A percentile compares a stretch with the other conserved stretches of the same genome.
These are phyloP conservation scores for Trilocha varians DNA, from an alignment of 2,888 invertebrate species.

Conservation along the genomic window DNA sequence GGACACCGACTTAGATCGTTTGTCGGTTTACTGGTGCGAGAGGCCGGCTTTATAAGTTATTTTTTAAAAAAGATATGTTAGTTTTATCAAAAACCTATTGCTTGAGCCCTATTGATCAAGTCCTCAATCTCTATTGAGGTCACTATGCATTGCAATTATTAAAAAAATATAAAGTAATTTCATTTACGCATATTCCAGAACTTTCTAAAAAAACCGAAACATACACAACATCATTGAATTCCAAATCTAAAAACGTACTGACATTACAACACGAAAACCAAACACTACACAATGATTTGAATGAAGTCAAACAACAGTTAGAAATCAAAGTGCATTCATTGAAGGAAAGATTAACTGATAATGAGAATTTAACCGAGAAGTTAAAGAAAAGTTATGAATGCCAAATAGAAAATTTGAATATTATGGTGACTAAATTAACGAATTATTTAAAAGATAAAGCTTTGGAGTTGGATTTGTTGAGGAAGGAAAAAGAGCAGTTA, in stretches of 20 bases:
- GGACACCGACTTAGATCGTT: no score
- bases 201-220: slow-evolving; percentile 25
- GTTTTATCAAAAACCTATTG: no score
- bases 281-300: slow-evolving; percentile 33
- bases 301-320: slow-evolving; percentile 39
- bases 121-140: no score
- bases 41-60: no score
- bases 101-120: no score
- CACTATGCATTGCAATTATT: slow-evolving; percentile 2
- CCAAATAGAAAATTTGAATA: slow-evolving; percentile 45
- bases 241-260: slow-evolving; percentile 29
- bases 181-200: slow-evolving; percentile 27
- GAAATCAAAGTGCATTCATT: slow-evolving; percentile 46
- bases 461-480: slow-evolving; percentile 29
- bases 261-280: slow-evolving; percentile 34
- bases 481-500: slow-evolving; percentile 36
- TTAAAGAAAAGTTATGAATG: slow-evolving; percentile 42
- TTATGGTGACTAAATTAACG: slow-evolving; percentile 42
- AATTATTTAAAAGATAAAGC: slow-evolving; percentile 47
- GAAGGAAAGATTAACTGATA: slow-evolving; percentile 44
- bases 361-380: slow-evolving; percentile 42
- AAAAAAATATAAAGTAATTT: slow-evolving; percentile 1
- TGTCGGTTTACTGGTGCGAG: no score
- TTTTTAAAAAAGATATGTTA: no score
- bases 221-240: slow-evolving; percentile 22